phyloP scores from a whole-genome alignment of 2,113 vertebrate species.

The Blennius ocellaris region DNA sequence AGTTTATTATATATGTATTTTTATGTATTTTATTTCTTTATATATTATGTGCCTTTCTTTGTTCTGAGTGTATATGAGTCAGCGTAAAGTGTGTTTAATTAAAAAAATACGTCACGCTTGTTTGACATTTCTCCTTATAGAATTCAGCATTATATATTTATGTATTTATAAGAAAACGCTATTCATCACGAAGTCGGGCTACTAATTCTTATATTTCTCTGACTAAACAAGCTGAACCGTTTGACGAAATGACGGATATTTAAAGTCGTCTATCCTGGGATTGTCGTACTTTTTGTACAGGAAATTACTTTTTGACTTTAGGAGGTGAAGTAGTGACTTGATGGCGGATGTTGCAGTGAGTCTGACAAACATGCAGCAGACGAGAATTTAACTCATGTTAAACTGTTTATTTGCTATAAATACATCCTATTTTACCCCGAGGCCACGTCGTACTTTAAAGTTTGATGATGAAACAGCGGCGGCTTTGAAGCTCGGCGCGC shows the following conservation, averaged over 20 bases:
- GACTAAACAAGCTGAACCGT: no score
- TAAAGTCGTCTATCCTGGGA: conserved; percentile 48
- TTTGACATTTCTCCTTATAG: conserved; percentile 6
- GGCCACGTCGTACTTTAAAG: background rate
- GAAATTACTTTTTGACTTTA: conserved; percentile 55
- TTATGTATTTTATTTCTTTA: no score
- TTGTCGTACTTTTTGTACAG: conserved; percentile 54
- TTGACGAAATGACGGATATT: conserved; percentile 10
- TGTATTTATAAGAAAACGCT: no score
- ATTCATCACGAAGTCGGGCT: no score
- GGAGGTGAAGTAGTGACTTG: conserved; percentile 39
- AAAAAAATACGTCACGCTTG: background rate
- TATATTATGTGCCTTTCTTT: no score
- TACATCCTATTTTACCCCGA: background rate
- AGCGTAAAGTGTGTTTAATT: no score
- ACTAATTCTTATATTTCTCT: no score
- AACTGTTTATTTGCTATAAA: conserved; percentile 13
- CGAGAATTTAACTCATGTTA: conserved; percentile 20
- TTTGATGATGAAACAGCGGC: conserved; percentile 4
- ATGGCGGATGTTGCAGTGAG: background rate
- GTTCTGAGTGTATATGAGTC: no score
- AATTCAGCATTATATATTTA: no score
- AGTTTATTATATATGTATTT: no score
- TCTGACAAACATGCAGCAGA: background rate
- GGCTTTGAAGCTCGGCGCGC: conserved; percentile 13